Conservation (phyloP, 2,113 vertebrate species). For the Tauraco erythrolophus region DNA sequence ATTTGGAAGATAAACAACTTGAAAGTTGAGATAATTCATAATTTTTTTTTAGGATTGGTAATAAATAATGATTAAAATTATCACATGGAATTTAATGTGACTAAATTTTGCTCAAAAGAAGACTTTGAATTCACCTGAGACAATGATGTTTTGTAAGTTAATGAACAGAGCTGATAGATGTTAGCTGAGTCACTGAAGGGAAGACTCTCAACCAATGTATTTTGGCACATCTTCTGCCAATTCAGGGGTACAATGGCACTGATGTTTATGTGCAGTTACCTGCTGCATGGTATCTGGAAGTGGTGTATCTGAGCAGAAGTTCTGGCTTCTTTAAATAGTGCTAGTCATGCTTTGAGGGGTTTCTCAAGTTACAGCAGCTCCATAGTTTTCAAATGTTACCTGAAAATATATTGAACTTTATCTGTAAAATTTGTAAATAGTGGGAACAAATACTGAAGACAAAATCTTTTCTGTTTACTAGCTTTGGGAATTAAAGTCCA, state of each 20-base stretch:
- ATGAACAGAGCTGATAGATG: background rate
- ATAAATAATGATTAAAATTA: background rate
- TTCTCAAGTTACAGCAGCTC: background rate
- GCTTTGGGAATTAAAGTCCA: background rate
- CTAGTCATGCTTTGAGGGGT: background rate
- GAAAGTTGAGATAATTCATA: background rate
- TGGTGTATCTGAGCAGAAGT: background rate
- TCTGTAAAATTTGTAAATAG: background rate
- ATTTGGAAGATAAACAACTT: background rate
- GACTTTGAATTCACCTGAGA: background rate
- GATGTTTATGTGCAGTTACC: background rate
- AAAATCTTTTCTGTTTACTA: background rate
- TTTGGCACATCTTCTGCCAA: background rate
- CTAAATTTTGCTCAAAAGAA: background rate
- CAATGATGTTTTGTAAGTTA: background rate
- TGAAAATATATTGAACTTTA: background rate
- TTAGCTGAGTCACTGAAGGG: background rate
- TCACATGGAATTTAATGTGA: background rate
- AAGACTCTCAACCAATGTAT: background rate
- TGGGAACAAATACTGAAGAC: background rate
- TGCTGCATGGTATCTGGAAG: background rate
- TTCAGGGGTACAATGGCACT: accelerated
- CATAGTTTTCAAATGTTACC: background rate
- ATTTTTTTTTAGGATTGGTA: background rate
- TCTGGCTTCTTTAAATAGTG: background rate